Evolutionary conservation across 2,113 vertebrate genomes (phyloP), one percentile per base, ranked within the genome.

Genomic region (Nannospalax galili): DNA sequence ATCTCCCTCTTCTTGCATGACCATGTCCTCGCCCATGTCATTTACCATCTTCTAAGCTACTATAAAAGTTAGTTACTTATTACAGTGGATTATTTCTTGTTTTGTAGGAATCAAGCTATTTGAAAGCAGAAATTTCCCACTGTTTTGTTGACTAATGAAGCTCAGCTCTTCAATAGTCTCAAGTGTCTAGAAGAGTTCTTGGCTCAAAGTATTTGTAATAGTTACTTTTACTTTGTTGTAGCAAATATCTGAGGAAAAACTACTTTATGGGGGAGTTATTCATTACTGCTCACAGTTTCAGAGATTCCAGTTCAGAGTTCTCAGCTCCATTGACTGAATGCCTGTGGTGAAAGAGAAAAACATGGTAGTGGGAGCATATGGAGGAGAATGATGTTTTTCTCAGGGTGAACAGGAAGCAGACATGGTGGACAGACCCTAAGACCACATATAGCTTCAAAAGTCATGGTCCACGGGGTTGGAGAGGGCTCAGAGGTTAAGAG

Each of bases 21-120:
- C n/a, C 17, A 75, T 64, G 6, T 81, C 70, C 82, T 92, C 84
- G 82, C 42, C 30, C 28, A 37, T 10, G 40, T 3, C 20, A 40
- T 72, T 93, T 90, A 74, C 85, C 35, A 65, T 90, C 84, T 78
- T 90, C 58, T 70, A 88, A 80, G 28, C n/a, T 69, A 58, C 72
- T 40, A 4, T 35, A 22, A 52, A 60, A 82, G 52, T 77, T 42
- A 81, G 37, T 91, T 78, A 60, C 45, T 45, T 70, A 62, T 75
- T 37, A 62, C 35, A 30, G n/a, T 70, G 79, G 60, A 74, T n/a
- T 67, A 56, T 62, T 62, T 90, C 56, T 60, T 42, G 9, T 69
- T 87, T 12, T 35, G 8, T 67, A 42, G 64, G 48, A 73, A 35
- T 40, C 37, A 32, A 75, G 11, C 8, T 48, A 32, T 91, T 32